Conservation (phyloP, 2,888 invertebrate species). For the Tanypteryx hageni region DNA sequence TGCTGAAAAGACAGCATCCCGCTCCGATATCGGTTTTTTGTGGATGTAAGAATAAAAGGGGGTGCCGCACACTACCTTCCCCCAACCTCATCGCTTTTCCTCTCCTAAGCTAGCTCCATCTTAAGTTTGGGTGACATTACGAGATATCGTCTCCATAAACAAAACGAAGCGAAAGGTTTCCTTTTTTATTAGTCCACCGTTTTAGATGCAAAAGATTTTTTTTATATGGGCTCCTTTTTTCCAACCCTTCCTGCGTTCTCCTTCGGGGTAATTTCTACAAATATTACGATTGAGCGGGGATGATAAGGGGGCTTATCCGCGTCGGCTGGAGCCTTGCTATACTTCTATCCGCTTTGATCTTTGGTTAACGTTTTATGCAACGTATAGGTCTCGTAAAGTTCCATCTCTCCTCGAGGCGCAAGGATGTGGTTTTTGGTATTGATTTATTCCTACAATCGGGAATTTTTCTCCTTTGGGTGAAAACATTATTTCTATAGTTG, state of each 20-base stretch:
- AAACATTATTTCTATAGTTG: no score
- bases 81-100: background rate
- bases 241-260: background rate
- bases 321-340: background rate
- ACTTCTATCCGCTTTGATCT: background rate
- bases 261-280: background rate
- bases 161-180: background rate
- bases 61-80: background rate
- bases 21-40: background rate
- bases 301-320: background rate
- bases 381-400: no score
- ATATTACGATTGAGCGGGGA: background rate
- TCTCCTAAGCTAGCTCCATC: background rate
- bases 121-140: background rate
- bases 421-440: no score
- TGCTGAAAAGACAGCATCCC: background rate
- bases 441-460: no score
- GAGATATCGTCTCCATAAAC: background rate
- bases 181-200: background rate
- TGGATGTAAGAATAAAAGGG: background rate
- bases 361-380: no score
- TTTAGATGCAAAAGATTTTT: background rate
- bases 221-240: background rate
- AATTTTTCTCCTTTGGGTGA: no score
- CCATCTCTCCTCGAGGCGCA: no score